Evolutionary conservation across 2,888 invertebrate genomes (phyloP).

Genomic region (Agrotis puta): DNA sequence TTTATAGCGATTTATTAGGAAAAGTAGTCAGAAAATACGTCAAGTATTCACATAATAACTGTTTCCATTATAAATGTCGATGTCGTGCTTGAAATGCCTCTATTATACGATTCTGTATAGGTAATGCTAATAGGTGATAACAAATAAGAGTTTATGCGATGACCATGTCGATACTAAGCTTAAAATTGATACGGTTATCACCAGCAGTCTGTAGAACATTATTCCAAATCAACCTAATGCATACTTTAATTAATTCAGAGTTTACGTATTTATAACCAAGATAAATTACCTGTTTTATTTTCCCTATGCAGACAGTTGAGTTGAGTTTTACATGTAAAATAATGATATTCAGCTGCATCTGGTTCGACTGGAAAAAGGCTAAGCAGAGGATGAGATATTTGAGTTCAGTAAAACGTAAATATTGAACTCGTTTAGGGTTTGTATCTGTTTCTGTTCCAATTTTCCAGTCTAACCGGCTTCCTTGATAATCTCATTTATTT

Average conservation of each 20-base stretch:
- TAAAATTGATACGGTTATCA: conserved; percentile 9
- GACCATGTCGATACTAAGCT: neutral
- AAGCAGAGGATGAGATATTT: too few relatives aligned
- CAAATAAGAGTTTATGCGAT: conserved; percentile 1
- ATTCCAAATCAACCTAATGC: neutral
- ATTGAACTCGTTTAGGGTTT: neutral
- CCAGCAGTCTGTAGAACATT: neutral
- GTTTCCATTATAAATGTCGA: conserved; percentile 29
- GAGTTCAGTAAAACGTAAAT: neutral
- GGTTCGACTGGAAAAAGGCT: too few relatives aligned
- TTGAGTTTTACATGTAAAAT: too few relatives aligned
- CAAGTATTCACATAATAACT: conserved; percentile 47
- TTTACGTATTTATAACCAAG: neutral
- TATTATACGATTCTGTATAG: neutral
- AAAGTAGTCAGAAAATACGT: conserved; percentile 37
- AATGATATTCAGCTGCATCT: too few relatives aligned
- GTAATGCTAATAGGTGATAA: conserved; percentile 19
- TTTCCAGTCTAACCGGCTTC: conserved; percentile 5
- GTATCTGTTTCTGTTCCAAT: neutral
- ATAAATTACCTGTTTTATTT: conserved; percentile 6
- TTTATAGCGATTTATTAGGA: conserved; percentile 36
- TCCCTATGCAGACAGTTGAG: neutral
- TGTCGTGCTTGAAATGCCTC: conserved; percentile 27
- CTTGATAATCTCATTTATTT: conserved; percentile 13
- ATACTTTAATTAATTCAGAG: neutral